Percentiles rank a stretch among this genome's conserved stretches.
Evolutionary conservation across 2,888 invertebrate genomes (phyloP).

Genomic region (Tupiocoris notatus): DNA sequence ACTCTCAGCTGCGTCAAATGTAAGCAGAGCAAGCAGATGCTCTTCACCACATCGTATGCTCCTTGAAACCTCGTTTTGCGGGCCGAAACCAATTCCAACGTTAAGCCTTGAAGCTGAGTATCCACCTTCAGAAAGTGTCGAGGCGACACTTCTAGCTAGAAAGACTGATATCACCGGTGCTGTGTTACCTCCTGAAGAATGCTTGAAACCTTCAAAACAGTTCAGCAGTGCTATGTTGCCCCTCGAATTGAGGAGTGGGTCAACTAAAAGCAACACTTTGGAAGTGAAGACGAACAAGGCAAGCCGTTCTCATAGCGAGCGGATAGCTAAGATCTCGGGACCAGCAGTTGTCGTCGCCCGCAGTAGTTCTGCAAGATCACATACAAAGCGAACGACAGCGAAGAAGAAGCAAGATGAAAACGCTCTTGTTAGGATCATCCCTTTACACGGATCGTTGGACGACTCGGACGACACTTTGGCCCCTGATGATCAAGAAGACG

Average conservation of each 20-base stretch:
- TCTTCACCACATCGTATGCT: constrained; percentile 90
- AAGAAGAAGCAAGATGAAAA: constrained; percentile 43
- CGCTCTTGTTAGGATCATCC: constrained; percentile 49
- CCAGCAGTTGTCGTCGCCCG: constrained; percentile 37
- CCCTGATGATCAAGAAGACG: constrained; percentile 50
- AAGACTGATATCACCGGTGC: constrained; percentile 48
- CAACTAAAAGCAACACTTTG: constrained; percentile 27
- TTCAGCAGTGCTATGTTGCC: constrained; percentile 1
- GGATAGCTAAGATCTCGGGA: constrained; percentile 29
- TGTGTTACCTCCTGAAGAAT: constrained; percentile 45
- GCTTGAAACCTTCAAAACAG: constrained; percentile 15
- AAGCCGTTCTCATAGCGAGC: constrained; percentile 29
- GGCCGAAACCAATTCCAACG: constrained; percentile 65
- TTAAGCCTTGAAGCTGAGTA: constrained; percentile 52
- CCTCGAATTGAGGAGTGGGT: background rate
- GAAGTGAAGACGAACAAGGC: constrained; percentile 31
- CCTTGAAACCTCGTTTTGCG: constrained; percentile 87
- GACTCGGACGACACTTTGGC: constrained; percentile 50
- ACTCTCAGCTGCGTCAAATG: constrained; percentile 49
- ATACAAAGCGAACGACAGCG: constrained; percentile 21
- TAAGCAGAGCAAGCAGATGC: constrained; percentile 51
- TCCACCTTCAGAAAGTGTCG: constrained; percentile 49
- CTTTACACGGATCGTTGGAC: constrained; percentile 51
- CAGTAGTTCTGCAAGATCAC: constrained; percentile 41
- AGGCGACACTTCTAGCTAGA: constrained; percentile 47